A percentile compares a stretch with the other conserved stretches of the same genome.
Evolutionary conservation across 2,888 invertebrate genomes (phyloP).

Genomic region (Monoplex corrugatus): DNA sequence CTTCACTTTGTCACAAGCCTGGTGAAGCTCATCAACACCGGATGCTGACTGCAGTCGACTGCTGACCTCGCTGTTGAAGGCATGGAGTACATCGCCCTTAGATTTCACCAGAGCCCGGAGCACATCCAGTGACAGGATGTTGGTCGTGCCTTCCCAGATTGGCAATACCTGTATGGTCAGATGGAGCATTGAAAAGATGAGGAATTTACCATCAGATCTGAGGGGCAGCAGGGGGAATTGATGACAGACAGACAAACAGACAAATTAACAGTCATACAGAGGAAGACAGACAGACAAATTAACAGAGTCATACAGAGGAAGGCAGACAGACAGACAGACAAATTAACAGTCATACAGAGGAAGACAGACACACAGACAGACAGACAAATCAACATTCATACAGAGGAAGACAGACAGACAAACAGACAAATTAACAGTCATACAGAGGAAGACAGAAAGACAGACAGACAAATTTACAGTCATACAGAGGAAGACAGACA

Average conservation of each 20-base stretch:
- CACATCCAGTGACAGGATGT: conserved; percentile 84
- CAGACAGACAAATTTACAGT: too few species aligned
- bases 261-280: neutral
- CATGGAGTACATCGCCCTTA: conserved; percentile 80
- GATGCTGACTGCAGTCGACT: conserved; percentile 63
- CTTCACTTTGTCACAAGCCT: conserved; percentile 64
- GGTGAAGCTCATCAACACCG: conserved; percentile 55
- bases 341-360: neutral
- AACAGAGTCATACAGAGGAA: neutral
- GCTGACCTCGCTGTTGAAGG: conserved; percentile 78
- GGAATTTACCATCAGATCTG: too few species aligned
- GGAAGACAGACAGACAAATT: neutral
- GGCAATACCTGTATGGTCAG: conserved; percentile 84
- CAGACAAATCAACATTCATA: too few species aligned
- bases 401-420: neutral
- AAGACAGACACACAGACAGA: neutral
- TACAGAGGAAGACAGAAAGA: too few species aligned
- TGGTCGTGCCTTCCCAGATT: conserved; percentile 86
- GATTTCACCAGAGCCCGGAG: conserved; percentile 83
- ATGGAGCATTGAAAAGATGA: too few species aligned
- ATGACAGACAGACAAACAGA: neutral
- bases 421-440: too few species aligned
- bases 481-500: too few species aligned
- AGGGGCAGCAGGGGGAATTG: neutral
- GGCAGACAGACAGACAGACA: too few species aligned